Evolutionary conservation across 2,797 vertebrate genomes (phyloP).

Genomic region (Coluber constrictor): DNA sequence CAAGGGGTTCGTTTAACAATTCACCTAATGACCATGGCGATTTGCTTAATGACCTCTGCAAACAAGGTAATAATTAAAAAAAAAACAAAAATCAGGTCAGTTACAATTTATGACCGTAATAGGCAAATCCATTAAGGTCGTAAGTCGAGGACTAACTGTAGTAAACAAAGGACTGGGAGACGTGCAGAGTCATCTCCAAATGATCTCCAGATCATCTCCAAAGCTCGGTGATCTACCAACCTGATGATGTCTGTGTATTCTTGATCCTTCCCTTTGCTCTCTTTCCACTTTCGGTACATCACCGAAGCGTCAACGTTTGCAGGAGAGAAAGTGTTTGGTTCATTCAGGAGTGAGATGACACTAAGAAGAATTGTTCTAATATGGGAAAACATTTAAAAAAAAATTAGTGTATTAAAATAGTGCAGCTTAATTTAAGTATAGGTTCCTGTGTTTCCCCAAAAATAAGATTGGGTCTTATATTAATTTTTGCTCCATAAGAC

Average conservation of each 20-base stretch:
- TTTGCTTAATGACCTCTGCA: too few species aligned
- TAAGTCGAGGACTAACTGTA: neutral
- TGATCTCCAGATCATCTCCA: neutral
- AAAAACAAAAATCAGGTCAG: too few species aligned
- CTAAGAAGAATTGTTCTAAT: conserved; percentile 93
- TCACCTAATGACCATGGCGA: too few species aligned
- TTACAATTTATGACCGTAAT: too few species aligned
- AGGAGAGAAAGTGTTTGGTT: conserved; percentile 95
- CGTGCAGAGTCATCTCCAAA: too few species aligned
- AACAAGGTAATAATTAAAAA: neutral
- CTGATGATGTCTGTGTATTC: conserved; percentile 96
- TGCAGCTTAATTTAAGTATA: neutral
- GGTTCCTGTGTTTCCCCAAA: too few species aligned
- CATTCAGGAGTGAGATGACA: conserved; percentile 92
- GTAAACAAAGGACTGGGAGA: neutral
- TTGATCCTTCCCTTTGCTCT: conserved; percentile 91
- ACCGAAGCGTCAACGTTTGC: conserved; percentile 95
- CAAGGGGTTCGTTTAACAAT: too few species aligned
- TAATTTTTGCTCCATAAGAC: too few species aligned
- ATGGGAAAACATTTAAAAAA: neutral
- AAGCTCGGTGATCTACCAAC: conserved; percentile 59
- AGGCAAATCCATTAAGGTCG: too few species aligned
- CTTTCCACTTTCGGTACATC: conserved; percentile 97
- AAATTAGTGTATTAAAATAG: neutral
- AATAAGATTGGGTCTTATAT: too few species aligned